Percentiles rank a stretch among this genome's conserved stretches.
These are phyloP conservation scores for Charadrius vociferus DNA, from an alignment of 2,113 vertebrate genomes.

Conservation along the genomic window DNA sequence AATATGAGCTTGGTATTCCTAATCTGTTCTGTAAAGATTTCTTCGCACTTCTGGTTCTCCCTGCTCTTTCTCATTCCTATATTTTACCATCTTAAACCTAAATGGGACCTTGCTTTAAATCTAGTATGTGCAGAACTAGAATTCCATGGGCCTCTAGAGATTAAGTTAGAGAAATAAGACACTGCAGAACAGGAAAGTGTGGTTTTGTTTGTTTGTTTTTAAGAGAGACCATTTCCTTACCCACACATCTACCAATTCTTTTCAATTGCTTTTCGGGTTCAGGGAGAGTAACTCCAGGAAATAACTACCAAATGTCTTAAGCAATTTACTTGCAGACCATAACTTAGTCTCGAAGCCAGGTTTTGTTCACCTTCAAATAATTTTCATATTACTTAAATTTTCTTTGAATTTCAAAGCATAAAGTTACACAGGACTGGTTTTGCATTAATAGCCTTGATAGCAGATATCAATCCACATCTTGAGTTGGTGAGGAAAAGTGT, in stretches of 20 bases:
- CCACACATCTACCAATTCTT: not conserved
- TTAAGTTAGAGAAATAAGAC: not conserved
- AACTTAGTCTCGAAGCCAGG: not conserved
- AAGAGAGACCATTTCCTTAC: not conserved
- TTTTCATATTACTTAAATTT: not conserved
- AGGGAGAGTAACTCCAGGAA: constrained; percentile 22
- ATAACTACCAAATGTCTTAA: constrained; percentile 15
- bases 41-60: not conserved
- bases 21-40: not conserved
- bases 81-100: not conserved
- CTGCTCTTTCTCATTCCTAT: not conserved
- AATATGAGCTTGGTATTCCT: not conserved
- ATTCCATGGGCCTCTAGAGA: not conserved
- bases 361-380: not conserved
- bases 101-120: not conserved
- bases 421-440: not conserved
- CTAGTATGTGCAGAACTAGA: not conserved
- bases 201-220: constrained; percentile 38
- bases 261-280: not conserved
- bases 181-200: constrained; percentile 19
- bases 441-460: not conserved
- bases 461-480: not conserved
- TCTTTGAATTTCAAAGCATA: not conserved
- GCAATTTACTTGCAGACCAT: not conserved
- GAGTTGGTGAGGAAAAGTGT: not conserved